A percentile compares a stretch with the other conserved stretches of the same genome.
These are phyloP conservation scores for Caiman crocodilus DNA, from an alignment of 2,797 vertebrate genomes.

Conservation along the genomic window DNA sequence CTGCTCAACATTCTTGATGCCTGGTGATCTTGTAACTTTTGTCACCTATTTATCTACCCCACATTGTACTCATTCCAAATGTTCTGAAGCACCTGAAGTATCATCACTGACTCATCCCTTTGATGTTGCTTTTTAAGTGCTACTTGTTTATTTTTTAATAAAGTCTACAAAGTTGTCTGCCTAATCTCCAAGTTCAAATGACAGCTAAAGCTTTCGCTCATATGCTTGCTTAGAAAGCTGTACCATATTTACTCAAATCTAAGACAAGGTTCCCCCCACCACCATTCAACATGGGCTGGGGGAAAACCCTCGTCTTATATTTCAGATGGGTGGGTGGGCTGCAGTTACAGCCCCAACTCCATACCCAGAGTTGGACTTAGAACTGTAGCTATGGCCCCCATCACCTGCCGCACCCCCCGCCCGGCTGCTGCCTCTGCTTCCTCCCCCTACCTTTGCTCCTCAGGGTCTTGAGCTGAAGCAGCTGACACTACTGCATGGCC, in stretches of 20 bases:
- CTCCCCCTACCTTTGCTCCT: too few species aligned
- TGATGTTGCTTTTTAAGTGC: slow-evolving; percentile 3
- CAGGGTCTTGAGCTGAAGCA: too few species aligned
- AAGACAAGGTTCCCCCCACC: too few species aligned
- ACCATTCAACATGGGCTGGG: too few species aligned
- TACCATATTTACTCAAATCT: neutral
- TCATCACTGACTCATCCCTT: slow-evolving; percentile 1
- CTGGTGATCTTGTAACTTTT: neutral
- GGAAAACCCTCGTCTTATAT: too few species aligned
- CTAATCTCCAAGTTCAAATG: neutral
- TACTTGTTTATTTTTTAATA: neutral
- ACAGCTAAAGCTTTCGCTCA: neutral
- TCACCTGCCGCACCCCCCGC: too few species aligned
- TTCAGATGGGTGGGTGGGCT: too few species aligned
- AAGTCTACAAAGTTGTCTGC: neutral
- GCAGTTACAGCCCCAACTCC: too few species aligned
- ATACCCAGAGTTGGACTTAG: too few species aligned
- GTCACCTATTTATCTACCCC: neutral
- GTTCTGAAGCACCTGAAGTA: neutral
- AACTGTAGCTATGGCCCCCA: too few species aligned
- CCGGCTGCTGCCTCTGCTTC: too few species aligned
- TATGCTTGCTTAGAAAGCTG: neutral
- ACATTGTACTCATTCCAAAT: neutral
- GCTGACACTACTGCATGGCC: too few species aligned
- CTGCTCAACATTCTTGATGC: neutral